Percentiles rank a stretch among this genome's conserved stretches.
Conservation (phyloP, 2,797 vertebrate species). For the Pseudochirops cupreus region DNA sequence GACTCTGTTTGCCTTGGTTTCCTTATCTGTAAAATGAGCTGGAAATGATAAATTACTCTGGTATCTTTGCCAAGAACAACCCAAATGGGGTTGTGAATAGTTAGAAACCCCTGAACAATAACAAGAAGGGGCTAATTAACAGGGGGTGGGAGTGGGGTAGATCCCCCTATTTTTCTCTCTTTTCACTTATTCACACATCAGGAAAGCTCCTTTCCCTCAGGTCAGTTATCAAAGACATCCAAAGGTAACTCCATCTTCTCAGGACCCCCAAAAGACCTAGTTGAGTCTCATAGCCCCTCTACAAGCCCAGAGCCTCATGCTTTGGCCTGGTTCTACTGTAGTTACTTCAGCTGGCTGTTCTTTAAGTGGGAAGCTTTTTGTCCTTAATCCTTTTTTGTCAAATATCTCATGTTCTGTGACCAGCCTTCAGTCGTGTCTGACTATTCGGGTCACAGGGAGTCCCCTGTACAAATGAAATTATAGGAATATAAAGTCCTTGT, state of each 20-base stretch:
- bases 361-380: neutral
- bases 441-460: too few relatives aligned
- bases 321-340: neutral
- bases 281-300: constrained; percentile 1
- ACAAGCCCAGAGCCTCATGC: neutral
- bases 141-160: too few relatives aligned
- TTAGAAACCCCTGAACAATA: neutral
- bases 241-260: constrained; percentile 12
- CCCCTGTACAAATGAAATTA: too few relatives aligned
- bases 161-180: neutral
- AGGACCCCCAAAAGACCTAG: neutral
- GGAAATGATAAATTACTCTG: neutral
- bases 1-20: neutral
- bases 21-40: neutral
- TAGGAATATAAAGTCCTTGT: too few relatives aligned
- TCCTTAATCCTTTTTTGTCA: neutral
- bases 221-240: neutral
- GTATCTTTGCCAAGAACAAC: neutral
- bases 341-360: neutral
- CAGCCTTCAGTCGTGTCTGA: too few relatives aligned
- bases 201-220: neutral
- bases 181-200: neutral
- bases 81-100: neutral
- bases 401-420: neutral
- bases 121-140: neutral